Evolutionary conservation across 2,888 invertebrate species (phyloP), one percentile per base, ranked within the genome.

Genomic region (Parascotia fuliginaria): DNA sequence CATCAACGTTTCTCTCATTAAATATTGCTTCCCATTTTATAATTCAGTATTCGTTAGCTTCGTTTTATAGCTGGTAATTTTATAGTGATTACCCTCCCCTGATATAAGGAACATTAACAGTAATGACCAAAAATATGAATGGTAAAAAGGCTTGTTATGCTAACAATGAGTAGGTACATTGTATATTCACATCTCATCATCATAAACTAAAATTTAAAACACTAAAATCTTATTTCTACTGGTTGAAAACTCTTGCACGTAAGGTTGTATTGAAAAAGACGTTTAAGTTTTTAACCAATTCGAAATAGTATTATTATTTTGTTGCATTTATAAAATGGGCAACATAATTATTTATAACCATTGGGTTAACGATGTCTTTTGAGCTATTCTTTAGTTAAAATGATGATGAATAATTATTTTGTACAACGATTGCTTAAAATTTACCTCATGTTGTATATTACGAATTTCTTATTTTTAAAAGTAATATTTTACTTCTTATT

Each of bases 1-100:
- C 65, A 59, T 49, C 70, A 57, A 52, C 42, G 60, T 66, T 70
- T 42, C 55, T 59, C 65, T 53, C 64, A 72, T 70, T 68, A 64
- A 70, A 69, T 72, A 73, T 70, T 66, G 59, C 53, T 63, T 59
- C 53, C 60, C 64, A 57, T 51, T 64, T 44, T 63, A 67, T 58
- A 48, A 58, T 64, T 60, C 51, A 55, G 24, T 29, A 33, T 22
- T 46, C 43, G 50, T 29, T 44, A 39, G 33, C 42, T 31, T 51
- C 16, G 14, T 34, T 43, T 34, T 39, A 15, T 28, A 37, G 19
- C 13, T 19, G 11, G 19, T 6, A 14, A 29, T 40, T 40, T 36
- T 41, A 16, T 29, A 41, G 22, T 6, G 13, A 33, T 47, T 36
- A 14, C 24, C 31, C 42, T 47, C 40, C 34, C n/a, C 16, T 22